Conservation (phyloP, 2,113 vertebrate species). For the Galeopterus variegatus region DNA sequence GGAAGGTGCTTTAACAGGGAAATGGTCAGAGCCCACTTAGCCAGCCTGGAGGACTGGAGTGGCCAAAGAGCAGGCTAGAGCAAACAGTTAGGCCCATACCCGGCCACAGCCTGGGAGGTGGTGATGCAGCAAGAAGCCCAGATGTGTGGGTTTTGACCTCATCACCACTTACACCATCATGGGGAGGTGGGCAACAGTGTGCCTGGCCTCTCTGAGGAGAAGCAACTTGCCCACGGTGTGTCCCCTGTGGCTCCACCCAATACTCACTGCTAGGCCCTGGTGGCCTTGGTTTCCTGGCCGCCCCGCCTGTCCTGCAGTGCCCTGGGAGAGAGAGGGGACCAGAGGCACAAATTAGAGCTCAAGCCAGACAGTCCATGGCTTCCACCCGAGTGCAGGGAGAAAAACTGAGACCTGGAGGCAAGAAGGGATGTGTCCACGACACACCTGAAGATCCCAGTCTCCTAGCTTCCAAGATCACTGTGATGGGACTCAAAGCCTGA, state of each 20-base stretch:
- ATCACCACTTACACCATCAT: background rate
- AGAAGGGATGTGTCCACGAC: background rate
- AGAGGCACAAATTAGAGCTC: constrained; percentile 30
- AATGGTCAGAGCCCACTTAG: background rate
- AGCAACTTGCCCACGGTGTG: background rate
- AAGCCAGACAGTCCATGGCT: background rate
- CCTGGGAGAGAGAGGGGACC: constrained; percentile 87
- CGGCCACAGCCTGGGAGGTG: background rate
- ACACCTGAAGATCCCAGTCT: background rate
- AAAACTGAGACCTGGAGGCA: background rate
- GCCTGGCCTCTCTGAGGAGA: background rate
- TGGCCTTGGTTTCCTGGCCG: constrained; percentile 93
- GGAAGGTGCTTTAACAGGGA: background rate
- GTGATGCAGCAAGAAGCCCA: background rate
- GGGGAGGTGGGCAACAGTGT: background rate
- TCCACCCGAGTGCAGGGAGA: background rate
- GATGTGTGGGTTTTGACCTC: background rate
- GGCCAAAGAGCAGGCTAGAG: background rate
- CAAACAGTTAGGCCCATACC: background rate
- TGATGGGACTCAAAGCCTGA: background rate
- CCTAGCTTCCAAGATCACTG: background rate
- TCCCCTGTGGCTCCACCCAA: accelerated
- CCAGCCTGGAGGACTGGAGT: background rate
- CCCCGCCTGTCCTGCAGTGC: constrained; percentile 91
- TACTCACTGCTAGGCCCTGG: constrained; percentile 96